Base-by-base conservation (phyloP, 1,140 invertebrate genomes). In the Hyphantria cunea region DNA sequence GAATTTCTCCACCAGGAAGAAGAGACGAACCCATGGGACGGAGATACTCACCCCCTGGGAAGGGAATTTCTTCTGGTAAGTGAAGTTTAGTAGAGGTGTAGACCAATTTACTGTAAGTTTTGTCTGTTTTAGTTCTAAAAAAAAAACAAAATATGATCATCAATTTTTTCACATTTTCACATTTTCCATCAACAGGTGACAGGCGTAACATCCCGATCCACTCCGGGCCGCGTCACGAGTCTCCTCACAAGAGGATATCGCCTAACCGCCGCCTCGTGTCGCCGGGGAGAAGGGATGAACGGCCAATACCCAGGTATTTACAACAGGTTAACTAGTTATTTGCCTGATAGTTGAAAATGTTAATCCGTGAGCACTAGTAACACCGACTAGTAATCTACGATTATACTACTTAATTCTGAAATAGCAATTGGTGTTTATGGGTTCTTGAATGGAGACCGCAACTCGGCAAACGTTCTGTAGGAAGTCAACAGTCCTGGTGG, bases 11-110 rank as follows among this genome's bases (percentile, higher is more conserved):
- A 0, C 65, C 49, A 5, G 61, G 61, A 0, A 64, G 66, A 33
- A 62, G 58, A 55, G 33, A 45, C 39, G 54, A 45, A 6, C 47
- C 64, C 10, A 41, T 44, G 34, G 51, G 25, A 41, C 12, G 56
- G 47, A 49, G 32, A 8, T 37, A 61, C 25, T 71, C 69, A 0
- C 69, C 63, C 0, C 34, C 58, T n/a, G 48, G 42, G 7, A 51
- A 54, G 37, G 48, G 52, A 4, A 52, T 68, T 5, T 50, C 60
- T 0, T 37, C 73, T 2, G 41, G 42, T 14, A 65, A 54, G 41
- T 32, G 54, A 50, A 39, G 15, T 9, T 64, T 61, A 6, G 58
- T 13, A 32, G 54, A 41, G 45, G 33, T 15, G 10, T 66, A 17
- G 49, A 52, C 14, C 12, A 39, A 11, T 6, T 37, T 37, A 10